Evolutionary conservation across 2,113 vertebrate genomes (phyloP).

Genomic region (Amazona vittata): DNA sequence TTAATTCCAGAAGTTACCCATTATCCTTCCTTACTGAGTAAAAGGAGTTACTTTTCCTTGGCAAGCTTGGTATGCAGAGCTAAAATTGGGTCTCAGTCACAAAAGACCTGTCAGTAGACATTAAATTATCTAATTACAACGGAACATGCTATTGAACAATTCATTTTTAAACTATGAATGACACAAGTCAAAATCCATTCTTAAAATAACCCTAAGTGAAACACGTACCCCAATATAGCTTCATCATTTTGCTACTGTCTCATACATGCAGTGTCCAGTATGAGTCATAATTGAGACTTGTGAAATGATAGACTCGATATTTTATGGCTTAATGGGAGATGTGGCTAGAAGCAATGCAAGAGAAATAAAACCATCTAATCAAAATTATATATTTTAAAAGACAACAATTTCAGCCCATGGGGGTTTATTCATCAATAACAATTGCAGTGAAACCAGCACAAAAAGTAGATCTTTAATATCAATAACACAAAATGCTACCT

Average conservation of each 20-base stretch:
- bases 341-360: conserved; percentile 54
- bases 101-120: conserved; percentile 66
- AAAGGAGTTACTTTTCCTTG: conserved; percentile 55
- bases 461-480: conserved; percentile 73
- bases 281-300: conserved; percentile 58
- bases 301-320: conserved; percentile 53
- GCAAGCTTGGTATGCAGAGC: conserved; percentile 49
- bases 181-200: conserved; percentile 47
- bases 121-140: conserved; percentile 69
- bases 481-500: conserved; percentile 69
- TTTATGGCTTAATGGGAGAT: conserved; percentile 70
- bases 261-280: conserved; percentile 38
- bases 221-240: conserved; percentile 32
- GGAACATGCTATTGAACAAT: conserved; percentile 53
- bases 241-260: conserved; percentile 50
- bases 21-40: conserved; percentile 60
- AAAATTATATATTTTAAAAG: conserved; percentile 28
- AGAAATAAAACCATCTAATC: conserved; percentile 69
- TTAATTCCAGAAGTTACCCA: conserved; percentile 70
- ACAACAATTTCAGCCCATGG: conserved; percentile 29
- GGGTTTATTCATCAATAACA: conserved; percentile 72
- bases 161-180: conserved; percentile 67
- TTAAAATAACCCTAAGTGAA: conserved; percentile 56
- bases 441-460: conserved; percentile 58
- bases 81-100: conserved; percentile 69